Base-by-base conservation (phyloP, 2,888 invertebrate genomes). In the Epistrophe grossulariae region DNA sequence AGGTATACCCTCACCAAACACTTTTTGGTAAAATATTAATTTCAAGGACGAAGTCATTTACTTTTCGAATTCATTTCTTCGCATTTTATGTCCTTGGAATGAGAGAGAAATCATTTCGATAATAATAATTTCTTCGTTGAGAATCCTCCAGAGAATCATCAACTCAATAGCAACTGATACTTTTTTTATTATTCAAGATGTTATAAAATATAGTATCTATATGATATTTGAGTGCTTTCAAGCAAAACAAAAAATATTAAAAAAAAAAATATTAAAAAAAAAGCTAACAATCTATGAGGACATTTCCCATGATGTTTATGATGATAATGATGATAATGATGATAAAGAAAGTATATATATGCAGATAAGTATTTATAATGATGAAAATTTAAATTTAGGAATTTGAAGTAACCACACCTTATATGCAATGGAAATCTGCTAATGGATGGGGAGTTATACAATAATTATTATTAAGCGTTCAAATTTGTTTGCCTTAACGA, bases 11-110 rank as follows among this genome's bases (percentile, higher is more conserved):
- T 24, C 7, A 0, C 6, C 60, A 40, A 13, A 9, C 13, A 43
- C n/a, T 50, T 50, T 68, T 50, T 35, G 5, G 13, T 50, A 19
- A 17, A 15, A 31, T 68, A 9, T 64, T 43, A 8, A 55, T 19
- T 72, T 78, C 60, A 78, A 79, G 52, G 72, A 79, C 79, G 11
- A 45, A 64, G 45, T 38, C 24, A 72, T 64, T 72, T 38, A 40
- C 45, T 79, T 62, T 72, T 38, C 43, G n/a, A 71, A 45, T 62
- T 79, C 35, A 79, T 79, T 79, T 64, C 28, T 10, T 17, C 38
- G 48, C 38, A 52, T 52, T n/a, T 28, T 0, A 64, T 28, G 45
- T 79, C 71, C 55, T 62, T 43, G 48, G 45, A 71, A 71, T 8
- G 40, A 28, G 10, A 17, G 8, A 48, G 24, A 76, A 79, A 72